Percentiles rank a stretch among this genome's conserved stretches.
Evolutionary conservation across 2,797 vertebrate species (phyloP).

Genomic region (Spondyliosoma cantharus): DNA sequence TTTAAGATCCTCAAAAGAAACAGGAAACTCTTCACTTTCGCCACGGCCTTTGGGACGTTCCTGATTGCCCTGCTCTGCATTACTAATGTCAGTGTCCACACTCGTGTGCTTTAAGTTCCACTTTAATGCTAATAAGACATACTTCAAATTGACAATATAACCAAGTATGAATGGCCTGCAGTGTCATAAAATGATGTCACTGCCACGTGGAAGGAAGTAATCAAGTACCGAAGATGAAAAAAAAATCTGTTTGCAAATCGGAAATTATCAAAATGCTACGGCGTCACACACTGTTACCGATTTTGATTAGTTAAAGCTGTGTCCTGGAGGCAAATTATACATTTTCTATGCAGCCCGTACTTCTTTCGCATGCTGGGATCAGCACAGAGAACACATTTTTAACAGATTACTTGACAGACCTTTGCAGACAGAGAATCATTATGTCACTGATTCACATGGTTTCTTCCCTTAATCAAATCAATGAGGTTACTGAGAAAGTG

Average conservation of each 20-base stretch:
- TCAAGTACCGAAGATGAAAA: conserved; percentile 11
- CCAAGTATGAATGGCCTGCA: too few species aligned
- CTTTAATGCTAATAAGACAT: neutral
- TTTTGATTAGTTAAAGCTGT: conserved; percentile 16
- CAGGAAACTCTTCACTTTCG: conserved; percentile 94
- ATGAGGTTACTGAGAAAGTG: conserved; percentile 10
- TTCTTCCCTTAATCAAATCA: conserved; percentile 45
- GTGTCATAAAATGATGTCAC: neutral
- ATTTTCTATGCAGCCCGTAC: neutral
- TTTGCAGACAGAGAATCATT: conserved; percentile 25
- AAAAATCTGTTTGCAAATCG: neutral
- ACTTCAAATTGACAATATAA: neutral
- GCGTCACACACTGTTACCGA: conserved; percentile 8
- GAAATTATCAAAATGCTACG: neutral
- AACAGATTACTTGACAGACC: conserved; percentile 4
- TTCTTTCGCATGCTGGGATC: conserved; percentile 34
- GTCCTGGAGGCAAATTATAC: conserved; percentile 11
- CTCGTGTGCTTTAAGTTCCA: too few species aligned
- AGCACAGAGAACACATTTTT: neutral
- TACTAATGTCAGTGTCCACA: conserved; percentile 90
- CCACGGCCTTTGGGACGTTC: conserved; percentile 91
- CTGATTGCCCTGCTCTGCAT: conserved; percentile 92
- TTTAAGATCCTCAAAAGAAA: conserved; percentile 94
- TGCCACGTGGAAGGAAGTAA: too few species aligned
- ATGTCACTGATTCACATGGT: conserved; percentile 36